Percentiles rank a stretch among this genome's conserved stretches.
These are phyloP conservation scores for Magallana nippona DNA, from an alignment of 2,888 invertebrate genomes.

Conservation along the genomic window DNA sequence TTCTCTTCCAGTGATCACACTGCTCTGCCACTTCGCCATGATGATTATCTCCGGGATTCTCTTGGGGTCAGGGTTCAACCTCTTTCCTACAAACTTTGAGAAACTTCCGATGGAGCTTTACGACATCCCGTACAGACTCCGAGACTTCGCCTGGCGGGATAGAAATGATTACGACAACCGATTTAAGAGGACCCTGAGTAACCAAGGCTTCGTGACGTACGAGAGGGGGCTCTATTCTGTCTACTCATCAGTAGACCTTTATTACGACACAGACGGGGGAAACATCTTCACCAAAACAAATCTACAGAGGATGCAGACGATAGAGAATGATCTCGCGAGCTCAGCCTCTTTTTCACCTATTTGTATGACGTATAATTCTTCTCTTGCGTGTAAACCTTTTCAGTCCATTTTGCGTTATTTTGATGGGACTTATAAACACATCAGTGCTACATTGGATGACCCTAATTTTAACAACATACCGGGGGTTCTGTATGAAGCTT, in stretches of 20 bases:
- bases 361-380: slow-evolving; percentile 49
- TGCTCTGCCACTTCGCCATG: slow-evolving; percentile 58
- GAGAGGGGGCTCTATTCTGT: slow-evolving; percentile 46
- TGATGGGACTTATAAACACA: slow-evolving; percentile 63
- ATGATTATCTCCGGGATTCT: slow-evolving; percentile 56
- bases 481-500: slow-evolving; percentile 59
- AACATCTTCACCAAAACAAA: slow-evolving; percentile 68
- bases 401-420: slow-evolving; percentile 66
- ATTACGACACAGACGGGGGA: slow-evolving; percentile 59
- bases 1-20: slow-evolving; percentile 59
- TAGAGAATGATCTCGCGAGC: slow-evolving; percentile 60
- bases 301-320: slow-evolving; percentile 60
- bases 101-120: slow-evolving; percentile 68
- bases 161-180: slow-evolving; percentile 53
- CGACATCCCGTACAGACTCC: slow-evolving; percentile 60
- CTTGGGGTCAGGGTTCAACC: slow-evolving; percentile 59
- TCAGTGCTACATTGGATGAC: slow-evolving; percentile 64
- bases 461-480: slow-evolving; percentile 63
- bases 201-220: slow-evolving; percentile 36
- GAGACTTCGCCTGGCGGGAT: slow-evolving; percentile 64
- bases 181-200: slow-evolving; percentile 53
- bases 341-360: slow-evolving; percentile 55
- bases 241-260: slow-evolving; percentile 58
- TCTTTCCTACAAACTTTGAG: slow-evolving; percentile 68
- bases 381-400: slow-evolving; percentile 54